Evolutionary conservation across 2,113 vertebrate genomes (phyloP).

Genomic region (Serinus canaria): DNA sequence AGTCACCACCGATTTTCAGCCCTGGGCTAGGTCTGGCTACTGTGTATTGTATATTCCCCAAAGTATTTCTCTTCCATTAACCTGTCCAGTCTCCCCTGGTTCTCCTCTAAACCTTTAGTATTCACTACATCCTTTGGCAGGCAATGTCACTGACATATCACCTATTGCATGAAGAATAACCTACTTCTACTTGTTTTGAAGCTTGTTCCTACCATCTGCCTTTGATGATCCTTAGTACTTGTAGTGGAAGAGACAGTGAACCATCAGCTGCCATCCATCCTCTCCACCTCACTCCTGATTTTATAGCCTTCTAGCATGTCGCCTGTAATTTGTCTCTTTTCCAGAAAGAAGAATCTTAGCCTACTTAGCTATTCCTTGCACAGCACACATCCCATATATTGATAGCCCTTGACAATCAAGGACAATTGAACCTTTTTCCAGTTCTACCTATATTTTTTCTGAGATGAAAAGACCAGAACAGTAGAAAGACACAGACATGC

Average conservation of each 20-base stretch:
- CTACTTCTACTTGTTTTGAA: background rate
- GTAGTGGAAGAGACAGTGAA: slow-evolving; percentile 23
- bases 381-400: slow-evolving; percentile 17
- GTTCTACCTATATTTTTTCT: slow-evolving; percentile 35
- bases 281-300: slow-evolving; percentile 17
- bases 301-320: slow-evolving; percentile 19
- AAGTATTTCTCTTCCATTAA: background rate
- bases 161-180: background rate
- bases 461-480: slow-evolving; percentile 52
- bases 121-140: background rate
- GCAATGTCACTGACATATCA: background rate
- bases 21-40: background rate
- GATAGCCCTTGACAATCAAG: slow-evolving; percentile 63
- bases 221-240: background rate
- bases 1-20: background rate
- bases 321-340: slow-evolving; percentile 19
- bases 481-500: background rate
- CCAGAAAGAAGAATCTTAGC: slow-evolving; percentile 1
- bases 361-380: slow-evolving; percentile 50
- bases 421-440: slow-evolving; percentile 61
- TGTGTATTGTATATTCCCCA: background rate
- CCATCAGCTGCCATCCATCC: slow-evolving; percentile 4
- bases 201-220: background rate
- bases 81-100: background rate
- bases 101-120: background rate